Evolutionary conservation across 2,797 vertebrate genomes (phyloP).

Genomic region (Notamacropus eugenii): DNA sequence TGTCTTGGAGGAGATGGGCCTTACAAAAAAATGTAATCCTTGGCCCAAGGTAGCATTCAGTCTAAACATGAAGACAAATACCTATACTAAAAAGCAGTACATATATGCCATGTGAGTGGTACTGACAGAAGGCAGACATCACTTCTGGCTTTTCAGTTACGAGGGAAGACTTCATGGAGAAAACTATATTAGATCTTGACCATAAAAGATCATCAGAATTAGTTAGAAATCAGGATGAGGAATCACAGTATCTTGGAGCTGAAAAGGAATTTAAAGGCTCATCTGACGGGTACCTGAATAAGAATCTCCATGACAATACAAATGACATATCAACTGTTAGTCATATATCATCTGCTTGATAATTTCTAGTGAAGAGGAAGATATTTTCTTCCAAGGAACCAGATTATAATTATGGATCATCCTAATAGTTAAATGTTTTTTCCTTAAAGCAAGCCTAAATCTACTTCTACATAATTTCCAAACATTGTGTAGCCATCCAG

Average conservation of each 20-base stretch:
- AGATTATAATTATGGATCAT: neutral
- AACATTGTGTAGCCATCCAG: neutral
- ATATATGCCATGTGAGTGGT: neutral
- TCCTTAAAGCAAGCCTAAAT: neutral
- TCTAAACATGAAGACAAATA: neutral
- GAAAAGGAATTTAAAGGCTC: neutral
- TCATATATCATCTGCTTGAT: neutral
- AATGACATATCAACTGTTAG: neutral
- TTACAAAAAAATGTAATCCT: neutral
- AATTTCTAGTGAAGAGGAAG: neutral
- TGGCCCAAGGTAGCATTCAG: neutral
- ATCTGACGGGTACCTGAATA: neutral
- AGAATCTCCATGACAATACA: neutral
- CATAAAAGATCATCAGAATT: neutral
- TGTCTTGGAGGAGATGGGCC: neutral
- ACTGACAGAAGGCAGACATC: neutral
- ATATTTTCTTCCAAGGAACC: neutral
- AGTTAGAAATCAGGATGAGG: neutral
- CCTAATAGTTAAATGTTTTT: neutral
- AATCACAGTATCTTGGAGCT: neutral
- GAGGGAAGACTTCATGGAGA: neutral
- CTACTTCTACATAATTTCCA: neutral
- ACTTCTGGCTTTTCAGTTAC: neutral
- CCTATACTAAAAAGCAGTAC: neutral
- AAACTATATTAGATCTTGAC: neutral